These are phyloP conservation scores for Grantiella picta DNA, from an alignment of 2,113 vertebrate genomes.

Conservation along the genomic window DNA sequence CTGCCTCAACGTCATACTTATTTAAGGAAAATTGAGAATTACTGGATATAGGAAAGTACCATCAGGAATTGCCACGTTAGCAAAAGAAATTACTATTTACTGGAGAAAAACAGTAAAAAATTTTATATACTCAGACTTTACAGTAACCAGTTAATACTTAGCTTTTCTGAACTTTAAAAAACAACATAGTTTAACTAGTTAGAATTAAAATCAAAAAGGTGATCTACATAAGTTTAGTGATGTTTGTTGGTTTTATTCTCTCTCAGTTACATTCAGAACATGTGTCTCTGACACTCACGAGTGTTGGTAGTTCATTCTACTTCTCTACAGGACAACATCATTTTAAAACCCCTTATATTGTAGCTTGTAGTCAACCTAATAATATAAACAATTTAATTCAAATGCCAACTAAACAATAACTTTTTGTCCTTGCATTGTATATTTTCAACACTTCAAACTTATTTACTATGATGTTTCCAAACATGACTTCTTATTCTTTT, in stretches of 20 bases:
- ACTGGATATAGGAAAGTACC: not conserved
- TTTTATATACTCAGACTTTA: not conserved
- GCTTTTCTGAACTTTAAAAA: not conserved
- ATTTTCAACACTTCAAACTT: constrained; percentile 28
- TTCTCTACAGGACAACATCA: not conserved
- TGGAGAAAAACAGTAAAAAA: not conserved
- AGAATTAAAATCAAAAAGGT: not conserved
- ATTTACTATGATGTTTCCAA: constrained; percentile 37
- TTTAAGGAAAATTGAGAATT: not conserved
- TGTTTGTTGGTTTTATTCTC: not conserved
- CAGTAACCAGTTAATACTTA: not conserved
- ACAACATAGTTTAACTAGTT: not conserved
- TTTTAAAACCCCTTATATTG: not conserved
- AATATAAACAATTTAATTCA: constrained; percentile 20
- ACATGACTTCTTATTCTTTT: constrained; percentile 3
- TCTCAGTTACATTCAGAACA: not conserved
- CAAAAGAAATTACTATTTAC: not conserved
- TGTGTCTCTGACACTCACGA: not conserved
- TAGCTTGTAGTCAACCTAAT: not conserved
- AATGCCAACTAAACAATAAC: not conserved
- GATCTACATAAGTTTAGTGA: not conserved
- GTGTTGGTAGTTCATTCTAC: not conserved
- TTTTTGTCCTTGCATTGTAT: constrained; percentile 19
- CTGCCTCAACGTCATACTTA: not conserved
- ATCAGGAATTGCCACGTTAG: not conserved